Evolutionary conservation across 1,140 invertebrate genomes (phyloP), one percentile per base, ranked within the genome.

Genomic region (Bombus waltoni): DNA sequence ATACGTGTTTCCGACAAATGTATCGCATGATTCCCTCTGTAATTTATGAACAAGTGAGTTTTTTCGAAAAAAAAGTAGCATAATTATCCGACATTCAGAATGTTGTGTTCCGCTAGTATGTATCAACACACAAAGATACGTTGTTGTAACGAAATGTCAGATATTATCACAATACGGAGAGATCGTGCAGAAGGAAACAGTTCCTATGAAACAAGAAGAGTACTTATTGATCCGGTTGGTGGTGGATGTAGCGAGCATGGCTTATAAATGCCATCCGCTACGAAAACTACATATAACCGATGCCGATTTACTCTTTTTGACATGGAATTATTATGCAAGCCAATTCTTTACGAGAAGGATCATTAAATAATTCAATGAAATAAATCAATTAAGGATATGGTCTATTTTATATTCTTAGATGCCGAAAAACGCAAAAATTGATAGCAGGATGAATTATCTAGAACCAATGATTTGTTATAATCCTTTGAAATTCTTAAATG

Each of bases 181-280:
- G 62, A 77, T 83, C 28, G 44, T 72, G 11, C 35, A 68, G 79
- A 47, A 86, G 59, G 59, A 83, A 73, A 83, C 35, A 40, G 66
- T 83, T 82, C 75, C 85, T 87, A 78, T 38, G 59, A 83, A 77
- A 88, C 85, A 83, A 88, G 85, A 88, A 88, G 85, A 87, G 74
- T 57, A 59, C 59, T 87, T 87, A 87, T 88, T 83, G 87, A 88
- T 88, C 85, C 68, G 83, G 40, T 77, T 73, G 65, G 38, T 57
- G 47, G 66, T 84, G 38, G 62, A 87, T 87, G 70, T 76, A 87
- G 53, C 81, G 40, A 78, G 35, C 68, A 32, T 4, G 68, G 59
- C 75, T 86, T 76, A 62, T 76, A 82, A 83, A 86, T 76, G 80
- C 72, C 65, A 78, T 79, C 75, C 57, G n/a, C 57, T 38, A 28